These are phyloP conservation scores for Notodonta dromedarius DNA, from an alignment of 2,888 invertebrate species.

Conservation along the genomic window DNA sequence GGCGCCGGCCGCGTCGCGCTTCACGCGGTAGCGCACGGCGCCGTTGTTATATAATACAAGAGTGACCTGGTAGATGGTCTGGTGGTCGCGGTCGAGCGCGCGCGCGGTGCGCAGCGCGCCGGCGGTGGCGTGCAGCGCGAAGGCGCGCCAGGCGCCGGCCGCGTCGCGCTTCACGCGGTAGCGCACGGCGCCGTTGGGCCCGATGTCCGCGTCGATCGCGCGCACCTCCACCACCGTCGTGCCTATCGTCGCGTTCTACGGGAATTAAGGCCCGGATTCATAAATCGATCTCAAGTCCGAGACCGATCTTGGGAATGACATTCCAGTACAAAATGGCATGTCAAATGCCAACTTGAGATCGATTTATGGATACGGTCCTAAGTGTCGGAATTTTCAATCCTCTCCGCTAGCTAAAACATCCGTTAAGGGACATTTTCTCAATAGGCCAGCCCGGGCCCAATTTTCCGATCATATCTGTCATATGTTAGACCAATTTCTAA, in stretches of 20 bases:
- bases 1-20: constrained; percentile 85
- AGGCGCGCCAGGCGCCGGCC: constrained; percentile 91
- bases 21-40: constrained; percentile 90
- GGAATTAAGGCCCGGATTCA: constrained; percentile 1
- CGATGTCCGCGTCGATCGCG: constrained; percentile 95
- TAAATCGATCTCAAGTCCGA: too few relatives aligned
- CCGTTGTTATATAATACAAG: not conserved
- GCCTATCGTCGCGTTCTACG: constrained; percentile 93
- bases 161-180: constrained; percentile 93
- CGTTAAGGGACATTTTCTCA: too few relatives aligned
- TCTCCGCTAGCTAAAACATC: too few relatives aligned
- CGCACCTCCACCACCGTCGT: constrained; percentile 90
- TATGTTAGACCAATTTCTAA: too few relatives aligned
- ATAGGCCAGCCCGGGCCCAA: too few relatives aligned
- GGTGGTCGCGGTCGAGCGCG: constrained; percentile 91
- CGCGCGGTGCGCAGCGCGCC: constrained; percentile 90
- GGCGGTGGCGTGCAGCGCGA: constrained; percentile 90
- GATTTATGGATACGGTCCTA: too few relatives aligned
- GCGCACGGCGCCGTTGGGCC: constrained; percentile 94
- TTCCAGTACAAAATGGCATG: too few relatives aligned
- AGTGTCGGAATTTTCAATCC: too few relatives aligned
- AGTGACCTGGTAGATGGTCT: constrained; percentile 93
- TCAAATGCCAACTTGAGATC: too few relatives aligned
- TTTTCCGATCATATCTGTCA: too few relatives aligned
- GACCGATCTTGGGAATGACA: too few relatives aligned